A percentile compares a stretch with the other conserved stretches of the same genome.
These are phyloP conservation scores for Xenopus petersii DNA, from an alignment of 2,797 vertebrate species.

Conservation along the genomic window DNA sequence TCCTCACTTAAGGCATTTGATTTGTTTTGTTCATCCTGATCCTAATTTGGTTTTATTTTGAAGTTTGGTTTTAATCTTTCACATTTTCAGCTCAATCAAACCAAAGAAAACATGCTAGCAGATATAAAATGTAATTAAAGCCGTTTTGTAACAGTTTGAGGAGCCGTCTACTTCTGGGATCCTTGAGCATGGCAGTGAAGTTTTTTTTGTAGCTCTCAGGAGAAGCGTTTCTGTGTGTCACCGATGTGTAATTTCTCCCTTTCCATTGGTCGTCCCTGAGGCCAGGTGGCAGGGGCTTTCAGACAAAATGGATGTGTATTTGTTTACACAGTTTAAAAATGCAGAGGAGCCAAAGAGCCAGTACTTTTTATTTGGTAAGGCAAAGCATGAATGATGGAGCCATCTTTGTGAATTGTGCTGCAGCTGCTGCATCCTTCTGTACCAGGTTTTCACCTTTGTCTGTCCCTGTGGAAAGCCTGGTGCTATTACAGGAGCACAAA, in stretches of 20 bases:
- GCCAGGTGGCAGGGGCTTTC: slow-evolving; percentile 67
- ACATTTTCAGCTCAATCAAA: slow-evolving; percentile 70
- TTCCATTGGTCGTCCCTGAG: slow-evolving; percentile 71
- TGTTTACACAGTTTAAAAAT: slow-evolving; percentile 61
- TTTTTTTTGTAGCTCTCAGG: slow-evolving; percentile 68
- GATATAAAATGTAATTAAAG: slow-evolving; percentile 61
- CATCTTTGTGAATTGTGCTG: slow-evolving; percentile 53
- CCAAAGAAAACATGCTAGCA: slow-evolving; percentile 61
- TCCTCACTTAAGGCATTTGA: slow-evolving; percentile 72
- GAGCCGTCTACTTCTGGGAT: slow-evolving; percentile 70
- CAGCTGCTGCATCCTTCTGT: slow-evolving; percentile 63
- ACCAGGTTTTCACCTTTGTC: slow-evolving; percentile 63
- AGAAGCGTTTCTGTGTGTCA: slow-evolving; percentile 77
- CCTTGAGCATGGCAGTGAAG: slow-evolving; percentile 66
- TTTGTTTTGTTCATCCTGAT: slow-evolving; percentile 75
- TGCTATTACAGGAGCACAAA: slow-evolving; percentile 68
- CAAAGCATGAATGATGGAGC: slow-evolving; percentile 65
- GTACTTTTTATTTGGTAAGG: slow-evolving; percentile 59
- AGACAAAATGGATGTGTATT: slow-evolving; percentile 74
- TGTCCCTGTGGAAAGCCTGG: slow-evolving; percentile 59
- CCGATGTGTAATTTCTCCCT: slow-evolving; percentile 67
- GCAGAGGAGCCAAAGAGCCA: slow-evolving; percentile 62
- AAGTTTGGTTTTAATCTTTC: slow-evolving; percentile 68
- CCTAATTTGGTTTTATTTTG: slow-evolving; percentile 71
- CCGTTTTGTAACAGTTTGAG: slow-evolving; percentile 65